phyloP scores from a whole-genome alignment of 1,140 invertebrate species.

The Scaptodrosophila lebanonensis region DNA sequence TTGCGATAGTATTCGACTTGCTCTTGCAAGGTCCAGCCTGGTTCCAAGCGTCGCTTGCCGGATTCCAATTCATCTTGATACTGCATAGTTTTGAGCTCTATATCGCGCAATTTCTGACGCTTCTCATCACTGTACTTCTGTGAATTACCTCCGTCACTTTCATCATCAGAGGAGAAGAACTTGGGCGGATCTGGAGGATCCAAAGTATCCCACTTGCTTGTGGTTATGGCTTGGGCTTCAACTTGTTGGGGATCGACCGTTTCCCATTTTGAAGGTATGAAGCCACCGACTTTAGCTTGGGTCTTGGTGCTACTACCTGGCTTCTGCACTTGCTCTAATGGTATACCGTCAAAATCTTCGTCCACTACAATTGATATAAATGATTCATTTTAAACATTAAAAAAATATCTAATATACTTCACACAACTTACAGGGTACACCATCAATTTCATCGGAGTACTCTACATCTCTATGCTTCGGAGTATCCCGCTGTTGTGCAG shows the following conservation, averaged over 20 bases:
- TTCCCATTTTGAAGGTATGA: slow-evolving; percentile 96
- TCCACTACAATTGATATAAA: slow-evolving; percentile 81
- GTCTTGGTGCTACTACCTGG: slow-evolving; percentile 12
- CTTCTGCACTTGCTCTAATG: slow-evolving; percentile 80
- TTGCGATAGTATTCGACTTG: slow-evolving; percentile 95
- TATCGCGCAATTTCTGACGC: slow-evolving; percentile 90
- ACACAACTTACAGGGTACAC: slow-evolving; percentile 82
- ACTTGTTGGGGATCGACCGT: slow-evolving; percentile 89
- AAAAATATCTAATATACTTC: neutral
- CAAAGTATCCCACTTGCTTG: slow-evolving; percentile 89
- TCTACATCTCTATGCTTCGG: slow-evolving; percentile 49
- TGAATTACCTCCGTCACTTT: slow-evolving; percentile 47
- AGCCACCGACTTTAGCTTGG: slow-evolving; percentile 79
- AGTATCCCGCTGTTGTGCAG: slow-evolving; percentile 39
- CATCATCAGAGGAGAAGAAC: slow-evolving; percentile 64
- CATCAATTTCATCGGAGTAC: slow-evolving; percentile 85
- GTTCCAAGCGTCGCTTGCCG: slow-evolving; percentile 86
- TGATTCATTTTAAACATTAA: neutral
- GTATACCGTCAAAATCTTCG: slow-evolving; percentile 90
- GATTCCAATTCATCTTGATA: slow-evolving; percentile 97
- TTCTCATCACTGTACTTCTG: slow-evolving; percentile 84
- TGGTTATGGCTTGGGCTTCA: slow-evolving; percentile 92
- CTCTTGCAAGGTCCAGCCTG: slow-evolving; percentile 86
- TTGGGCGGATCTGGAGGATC: slow-evolving; percentile 76
- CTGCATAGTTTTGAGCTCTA: slow-evolving; percentile 95